A percentile compares a stretch with the other conserved stretches of the same genome.
Conservation (phyloP, 2,113 vertebrate genomes). For the Zapus hudsonius region DNA sequence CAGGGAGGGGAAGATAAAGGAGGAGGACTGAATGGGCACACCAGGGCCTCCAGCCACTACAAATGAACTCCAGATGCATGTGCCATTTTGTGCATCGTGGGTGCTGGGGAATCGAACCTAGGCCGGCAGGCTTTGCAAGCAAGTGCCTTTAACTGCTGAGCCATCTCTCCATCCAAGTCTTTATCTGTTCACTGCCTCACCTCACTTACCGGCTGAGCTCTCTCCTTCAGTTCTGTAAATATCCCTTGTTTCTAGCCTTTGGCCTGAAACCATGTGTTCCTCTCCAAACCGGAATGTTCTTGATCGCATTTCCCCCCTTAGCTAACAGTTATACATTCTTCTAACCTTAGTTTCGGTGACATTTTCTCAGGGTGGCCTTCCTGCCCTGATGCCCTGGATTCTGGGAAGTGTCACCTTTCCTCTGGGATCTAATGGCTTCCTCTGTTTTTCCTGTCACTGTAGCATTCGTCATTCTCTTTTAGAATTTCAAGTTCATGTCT, state of each 20-base stretch:
- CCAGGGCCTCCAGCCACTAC: too few species aligned
- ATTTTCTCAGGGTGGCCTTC: not conserved
- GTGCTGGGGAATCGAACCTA: too few species aligned
- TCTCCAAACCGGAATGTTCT: not conserved
- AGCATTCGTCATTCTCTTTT: not conserved
- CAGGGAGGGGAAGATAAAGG: too few species aligned
- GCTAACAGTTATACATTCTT: not conserved
- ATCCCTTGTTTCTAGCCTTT: not conserved
- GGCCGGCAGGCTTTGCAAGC: too few species aligned
- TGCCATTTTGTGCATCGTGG: too few species aligned
- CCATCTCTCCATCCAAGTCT: too few species aligned
- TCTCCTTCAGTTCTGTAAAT: not conserved
- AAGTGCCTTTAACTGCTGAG: too few species aligned
- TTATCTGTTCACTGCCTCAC: accelerated
- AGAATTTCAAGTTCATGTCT: not conserved
- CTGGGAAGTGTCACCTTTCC: not conserved
- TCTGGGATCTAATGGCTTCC: not conserved
- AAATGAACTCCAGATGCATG: too few species aligned
- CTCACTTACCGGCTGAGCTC: not conserved
- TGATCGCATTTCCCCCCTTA: not conserved
- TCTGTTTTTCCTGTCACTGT: not conserved
- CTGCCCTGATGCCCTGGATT: not conserved
- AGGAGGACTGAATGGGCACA: too few species aligned
- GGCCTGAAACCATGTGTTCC: not conserved
- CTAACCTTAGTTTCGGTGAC: not conserved